Conservation (phyloP, 2,797 vertebrate genomes). For the Chrosomus eos region DNA sequence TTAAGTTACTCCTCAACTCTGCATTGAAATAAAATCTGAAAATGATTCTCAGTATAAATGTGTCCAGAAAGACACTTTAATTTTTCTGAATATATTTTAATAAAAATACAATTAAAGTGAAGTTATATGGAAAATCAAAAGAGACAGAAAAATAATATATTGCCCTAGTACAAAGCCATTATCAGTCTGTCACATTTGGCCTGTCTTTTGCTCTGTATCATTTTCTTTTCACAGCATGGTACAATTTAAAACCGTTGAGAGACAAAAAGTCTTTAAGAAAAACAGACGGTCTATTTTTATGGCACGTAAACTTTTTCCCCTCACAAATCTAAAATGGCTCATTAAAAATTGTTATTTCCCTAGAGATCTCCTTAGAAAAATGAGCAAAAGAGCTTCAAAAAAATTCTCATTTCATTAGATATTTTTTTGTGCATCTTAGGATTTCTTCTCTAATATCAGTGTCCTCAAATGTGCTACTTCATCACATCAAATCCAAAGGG, state of each 20-base stretch:
- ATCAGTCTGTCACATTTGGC: constrained; percentile 26
- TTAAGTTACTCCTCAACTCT: neutral
- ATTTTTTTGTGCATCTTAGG: constrained; percentile 31
- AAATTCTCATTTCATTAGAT: constrained; percentile 53
- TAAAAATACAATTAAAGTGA: neutral
- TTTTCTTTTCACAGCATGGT: constrained; percentile 38
- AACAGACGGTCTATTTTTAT: constrained; percentile 49
- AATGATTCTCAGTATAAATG: neutral
- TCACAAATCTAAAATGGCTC: constrained; percentile 52
- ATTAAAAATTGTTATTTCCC: constrained; percentile 59
- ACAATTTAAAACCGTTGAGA: constrained; percentile 26
- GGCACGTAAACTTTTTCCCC: constrained; percentile 29
- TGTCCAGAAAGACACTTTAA: neutral
- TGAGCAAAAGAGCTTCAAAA: constrained; percentile 43
- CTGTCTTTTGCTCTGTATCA: constrained; percentile 14
- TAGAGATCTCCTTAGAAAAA: constrained; percentile 48
- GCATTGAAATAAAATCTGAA: no score
- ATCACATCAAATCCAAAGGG: constrained; percentile 28
- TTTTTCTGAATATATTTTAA: neutral
- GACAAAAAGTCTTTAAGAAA: constrained; percentile 49
- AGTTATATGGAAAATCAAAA: constrained; percentile 28
- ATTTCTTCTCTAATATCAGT: constrained; percentile 37
- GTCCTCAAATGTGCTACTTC: constrained; percentile 21
- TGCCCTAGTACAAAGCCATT: neutral
- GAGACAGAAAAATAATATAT: constrained; percentile 13